A percentile compares a stretch with the other conserved stretches of the same genome.
Conservation (phyloP, 2,888 invertebrate species). For the Callinectes sapidus region DNA sequence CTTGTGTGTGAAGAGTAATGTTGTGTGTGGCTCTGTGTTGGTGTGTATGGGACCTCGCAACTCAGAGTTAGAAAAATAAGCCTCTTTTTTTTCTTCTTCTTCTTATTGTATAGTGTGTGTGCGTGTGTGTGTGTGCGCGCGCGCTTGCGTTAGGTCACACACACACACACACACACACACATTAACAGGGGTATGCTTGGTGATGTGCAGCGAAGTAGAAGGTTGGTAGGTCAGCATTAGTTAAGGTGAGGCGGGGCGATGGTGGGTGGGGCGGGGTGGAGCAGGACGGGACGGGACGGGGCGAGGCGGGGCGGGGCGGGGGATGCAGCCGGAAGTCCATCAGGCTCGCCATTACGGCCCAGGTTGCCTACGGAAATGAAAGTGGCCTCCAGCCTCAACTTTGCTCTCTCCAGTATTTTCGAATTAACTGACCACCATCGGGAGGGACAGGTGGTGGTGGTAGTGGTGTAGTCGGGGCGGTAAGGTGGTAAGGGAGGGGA, state of each 20-base stretch:
- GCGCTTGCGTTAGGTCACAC: no score
- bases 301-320: not conserved
- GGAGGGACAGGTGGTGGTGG: not conserved
- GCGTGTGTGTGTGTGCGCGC: no score
- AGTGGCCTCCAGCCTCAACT: constrained; percentile 36
- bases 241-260: not conserved
- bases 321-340: constrained; percentile 18
- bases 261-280: not conserved
- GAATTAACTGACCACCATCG: constrained; percentile 11
- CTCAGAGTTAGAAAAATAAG: no score
- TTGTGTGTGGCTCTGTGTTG: not conserved
- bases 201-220: not conserved
- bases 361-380: constrained; percentile 35
- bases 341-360: constrained; percentile 28
- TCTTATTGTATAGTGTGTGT: no score
- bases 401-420: constrained; percentile 31
- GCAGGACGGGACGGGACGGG: not conserved
- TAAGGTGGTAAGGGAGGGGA: not conserved
- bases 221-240: constrained; percentile 8
- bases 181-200: not conserved
- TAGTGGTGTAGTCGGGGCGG: not conserved
- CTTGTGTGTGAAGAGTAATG: not conserved
- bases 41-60: no score
- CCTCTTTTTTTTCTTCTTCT: no score
- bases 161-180: not conserved